Conservation (phyloP, 2,113 vertebrate genomes). For the Oncorhynchus nerka region DNA sequence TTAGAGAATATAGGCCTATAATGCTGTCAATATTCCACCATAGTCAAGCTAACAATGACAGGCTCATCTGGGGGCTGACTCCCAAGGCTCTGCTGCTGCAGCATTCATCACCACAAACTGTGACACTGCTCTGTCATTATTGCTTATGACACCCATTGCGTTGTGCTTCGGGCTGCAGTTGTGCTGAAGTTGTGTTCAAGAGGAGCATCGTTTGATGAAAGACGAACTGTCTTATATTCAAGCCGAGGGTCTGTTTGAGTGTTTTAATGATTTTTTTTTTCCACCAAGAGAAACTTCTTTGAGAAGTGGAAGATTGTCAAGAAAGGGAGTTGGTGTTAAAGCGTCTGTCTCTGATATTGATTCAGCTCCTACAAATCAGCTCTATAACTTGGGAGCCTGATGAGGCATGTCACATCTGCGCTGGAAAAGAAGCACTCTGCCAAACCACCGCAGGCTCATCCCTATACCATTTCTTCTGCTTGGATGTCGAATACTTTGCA, state of each 20-base stretch:
- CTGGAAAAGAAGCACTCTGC: not conserved
- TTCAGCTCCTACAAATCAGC: not conserved
- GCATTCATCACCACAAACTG: not conserved
- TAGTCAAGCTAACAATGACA: not conserved
- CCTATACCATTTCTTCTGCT: not conserved
- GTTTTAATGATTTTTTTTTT: not conserved
- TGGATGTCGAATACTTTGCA: constrained; percentile 1
- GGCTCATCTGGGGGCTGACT: not conserved
- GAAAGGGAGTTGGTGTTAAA: not conserved
- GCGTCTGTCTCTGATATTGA: not conserved
- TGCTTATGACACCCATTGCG: not conserved
- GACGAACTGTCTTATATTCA: not conserved
- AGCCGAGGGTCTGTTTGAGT: not conserved
- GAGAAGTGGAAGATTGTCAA: not conserved
- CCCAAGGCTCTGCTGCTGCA: not conserved
- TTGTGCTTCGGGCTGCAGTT: not conserved
- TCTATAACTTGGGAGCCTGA: not conserved
- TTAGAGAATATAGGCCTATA: not conserved
- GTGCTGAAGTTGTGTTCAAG: not conserved
- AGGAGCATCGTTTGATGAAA: not conserved
- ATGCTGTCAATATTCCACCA: not conserved
- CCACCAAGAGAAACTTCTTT: not conserved
- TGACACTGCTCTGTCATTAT: not conserved
- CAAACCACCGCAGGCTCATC: constrained; percentile 1
- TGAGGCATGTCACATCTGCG: not conserved